phyloP scores from a whole-genome alignment of 2,113 vertebrate species.

The Hypocryptadius cinnamomeus region DNA sequence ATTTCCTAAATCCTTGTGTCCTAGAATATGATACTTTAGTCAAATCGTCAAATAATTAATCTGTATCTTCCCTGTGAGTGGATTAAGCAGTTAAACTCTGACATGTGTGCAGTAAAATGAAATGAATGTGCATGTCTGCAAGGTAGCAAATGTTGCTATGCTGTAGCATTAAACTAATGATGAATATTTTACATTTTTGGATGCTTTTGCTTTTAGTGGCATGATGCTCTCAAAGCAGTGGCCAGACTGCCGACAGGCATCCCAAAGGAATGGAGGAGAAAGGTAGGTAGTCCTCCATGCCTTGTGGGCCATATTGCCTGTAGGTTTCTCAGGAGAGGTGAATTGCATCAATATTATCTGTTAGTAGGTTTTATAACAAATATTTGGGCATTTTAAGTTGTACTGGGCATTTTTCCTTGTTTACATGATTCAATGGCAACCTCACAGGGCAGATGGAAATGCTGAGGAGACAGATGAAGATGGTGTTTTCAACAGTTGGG shows the following conservation, averaged over 20 bases:
- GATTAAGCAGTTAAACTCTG: neutral
- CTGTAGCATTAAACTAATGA: neutral
- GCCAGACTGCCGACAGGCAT: slow-evolving; percentile 91
- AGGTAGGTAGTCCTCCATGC: slow-evolving; percentile 64
- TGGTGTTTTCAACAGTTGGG: neutral
- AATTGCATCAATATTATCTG: neutral
- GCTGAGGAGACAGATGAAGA: neutral
- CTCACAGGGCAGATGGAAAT: neutral
- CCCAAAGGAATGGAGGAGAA: slow-evolving; percentile 94
- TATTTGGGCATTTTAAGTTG: neutral
- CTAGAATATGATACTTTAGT: neutral
- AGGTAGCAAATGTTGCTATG: neutral
- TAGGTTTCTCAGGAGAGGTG: neutral
- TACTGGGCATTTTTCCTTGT: neutral
- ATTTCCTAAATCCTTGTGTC: neutral
- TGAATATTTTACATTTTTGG: neutral
- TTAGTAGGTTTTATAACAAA: neutral
- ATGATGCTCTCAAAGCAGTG: slow-evolving; percentile 95
- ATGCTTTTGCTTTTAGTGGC: slow-evolving; percentile 80
- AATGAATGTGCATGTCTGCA: neutral
- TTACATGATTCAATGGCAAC: neutral
- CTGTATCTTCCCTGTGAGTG: neutral
- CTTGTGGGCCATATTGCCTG: neutral
- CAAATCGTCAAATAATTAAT: neutral
- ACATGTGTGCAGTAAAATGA: neutral